Evolutionary conservation across 2,888 invertebrate genomes (phyloP).

Genomic region (Caenorhabditis macrosperma): DNA sequence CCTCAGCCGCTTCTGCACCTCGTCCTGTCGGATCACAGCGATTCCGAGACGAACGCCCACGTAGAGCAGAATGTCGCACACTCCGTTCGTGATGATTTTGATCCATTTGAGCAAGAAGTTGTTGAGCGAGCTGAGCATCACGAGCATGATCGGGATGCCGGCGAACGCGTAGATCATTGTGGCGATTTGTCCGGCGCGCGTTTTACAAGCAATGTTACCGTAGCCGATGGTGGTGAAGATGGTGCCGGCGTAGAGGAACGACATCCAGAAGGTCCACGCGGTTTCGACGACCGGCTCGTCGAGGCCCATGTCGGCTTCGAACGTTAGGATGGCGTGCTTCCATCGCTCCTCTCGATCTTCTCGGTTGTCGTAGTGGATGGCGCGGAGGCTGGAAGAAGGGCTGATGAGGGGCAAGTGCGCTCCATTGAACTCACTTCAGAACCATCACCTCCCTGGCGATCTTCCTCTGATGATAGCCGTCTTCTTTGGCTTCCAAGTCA

Average conservation of each 20-base stretch:
- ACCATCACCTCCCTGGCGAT: slow-evolving; percentile 77
- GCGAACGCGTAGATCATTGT: slow-evolving; percentile 93
- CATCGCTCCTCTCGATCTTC: slow-evolving; percentile 73
- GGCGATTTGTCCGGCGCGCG: slow-evolving; percentile 88
- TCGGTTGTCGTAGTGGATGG: slow-evolving; percentile 70
- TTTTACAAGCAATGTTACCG: slow-evolving; percentile 94
- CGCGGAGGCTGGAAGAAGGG: slow-evolving; percentile 60
- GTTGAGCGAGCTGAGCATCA: slow-evolving; percentile 94
- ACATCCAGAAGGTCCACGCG: slow-evolving; percentile 78
- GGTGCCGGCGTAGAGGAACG: slow-evolving; percentile 78
- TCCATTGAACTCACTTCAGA: slow-evolving; percentile 68
- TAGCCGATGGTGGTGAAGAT: slow-evolving; percentile 84
- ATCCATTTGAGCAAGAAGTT: slow-evolving; percentile 85
- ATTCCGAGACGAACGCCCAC: slow-evolving; percentile 49
- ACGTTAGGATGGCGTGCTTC: slow-evolving; percentile 76
- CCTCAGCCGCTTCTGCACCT: slow-evolving; percentile 34
- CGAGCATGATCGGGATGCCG: slow-evolving; percentile 92
- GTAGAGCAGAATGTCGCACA: slow-evolving; percentile 58
- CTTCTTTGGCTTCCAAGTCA: slow-evolving; percentile 72
- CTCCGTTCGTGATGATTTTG: slow-evolving; percentile 49
- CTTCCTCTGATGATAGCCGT: slow-evolving; percentile 71
- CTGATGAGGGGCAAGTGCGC: not conserved
- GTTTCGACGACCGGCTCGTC: slow-evolving; percentile 70
- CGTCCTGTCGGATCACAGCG: slow-evolving; percentile 39
- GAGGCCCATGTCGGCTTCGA: slow-evolving; percentile 70